These are phyloP conservation scores for Syndactyla subalaris DNA, from an alignment of 2,797 vertebrate species.

Conservation along the genomic window DNA sequence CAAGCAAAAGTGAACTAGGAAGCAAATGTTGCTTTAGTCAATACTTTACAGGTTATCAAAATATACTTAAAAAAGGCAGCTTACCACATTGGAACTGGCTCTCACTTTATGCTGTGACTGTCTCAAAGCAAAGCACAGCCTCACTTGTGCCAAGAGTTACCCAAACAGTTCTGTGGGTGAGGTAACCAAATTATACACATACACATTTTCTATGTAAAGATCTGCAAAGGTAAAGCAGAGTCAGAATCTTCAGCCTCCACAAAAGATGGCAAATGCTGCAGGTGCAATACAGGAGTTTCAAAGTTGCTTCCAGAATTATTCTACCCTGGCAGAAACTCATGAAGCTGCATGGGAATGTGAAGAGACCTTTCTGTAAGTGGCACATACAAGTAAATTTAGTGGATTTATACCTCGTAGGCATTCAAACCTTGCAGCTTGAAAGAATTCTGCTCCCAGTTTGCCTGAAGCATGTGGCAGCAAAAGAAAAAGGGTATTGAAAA, in stretches of 20 bases:
- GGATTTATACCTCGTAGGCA: neutral
- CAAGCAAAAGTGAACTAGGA: neutral
- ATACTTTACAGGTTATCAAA: neutral
- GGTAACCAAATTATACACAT: neutral
- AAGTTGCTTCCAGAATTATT: neutral
- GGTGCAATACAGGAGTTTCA: neutral
- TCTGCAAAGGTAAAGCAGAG: neutral
- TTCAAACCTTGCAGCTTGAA: neutral
- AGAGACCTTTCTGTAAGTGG: neutral
- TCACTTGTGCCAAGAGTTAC: neutral
- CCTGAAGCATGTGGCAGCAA: neutral
- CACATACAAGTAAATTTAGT: neutral
- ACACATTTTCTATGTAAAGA: neutral
- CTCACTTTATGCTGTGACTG: neutral
- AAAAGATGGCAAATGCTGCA: neutral
- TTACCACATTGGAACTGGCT: neutral
- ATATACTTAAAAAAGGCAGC: neutral
- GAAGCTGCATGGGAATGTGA: neutral
- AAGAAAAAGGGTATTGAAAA: neutral
- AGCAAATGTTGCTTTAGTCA: neutral
- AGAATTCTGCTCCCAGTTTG: neutral
- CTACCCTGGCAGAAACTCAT: neutral
- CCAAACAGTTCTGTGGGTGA: neutral
- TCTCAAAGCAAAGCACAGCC: neutral
- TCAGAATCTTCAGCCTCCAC: neutral